Percentiles rank a stretch among this genome's conserved stretches.
Evolutionary conservation across 2,888 invertebrate species (phyloP).

Genomic region (Epinotia demarniana): DNA sequence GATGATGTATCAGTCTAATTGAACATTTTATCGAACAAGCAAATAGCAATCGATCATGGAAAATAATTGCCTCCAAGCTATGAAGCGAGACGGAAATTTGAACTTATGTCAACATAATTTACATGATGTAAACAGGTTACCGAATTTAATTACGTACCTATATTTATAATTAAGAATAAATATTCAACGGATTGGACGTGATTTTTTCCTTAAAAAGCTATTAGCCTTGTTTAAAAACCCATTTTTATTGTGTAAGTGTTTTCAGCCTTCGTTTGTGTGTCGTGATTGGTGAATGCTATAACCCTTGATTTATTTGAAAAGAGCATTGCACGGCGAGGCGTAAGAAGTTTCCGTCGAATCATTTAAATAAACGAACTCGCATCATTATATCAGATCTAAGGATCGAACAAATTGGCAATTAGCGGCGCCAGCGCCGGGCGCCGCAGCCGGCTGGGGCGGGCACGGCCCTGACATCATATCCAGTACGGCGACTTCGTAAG

Average conservation of each 20-base stretch:
- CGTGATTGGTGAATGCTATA: slow-evolving; percentile 63
- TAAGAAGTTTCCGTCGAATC: slow-evolving; percentile 80
- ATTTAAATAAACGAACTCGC: slow-evolving; percentile 84
- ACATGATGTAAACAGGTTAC: slow-evolving; percentile 42
- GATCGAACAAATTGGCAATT: slow-evolving; percentile 85
- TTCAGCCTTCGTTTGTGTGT: slow-evolving; percentile 54
- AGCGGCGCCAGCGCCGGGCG: slow-evolving; percentile 64
- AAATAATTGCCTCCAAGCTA: slow-evolving; percentile 40
- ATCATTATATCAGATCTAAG: slow-evolving; percentile 83
- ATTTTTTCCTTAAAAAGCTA: slow-evolving; percentile 41
- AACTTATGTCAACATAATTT: slow-evolving; percentile 44
- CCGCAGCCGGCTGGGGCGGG: slow-evolving; percentile 45
- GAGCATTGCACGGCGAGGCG: slow-evolving; percentile 59
- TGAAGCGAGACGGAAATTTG: slow-evolving; percentile 37
- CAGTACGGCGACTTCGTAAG: background rate
- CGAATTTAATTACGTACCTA: slow-evolving; percentile 35
- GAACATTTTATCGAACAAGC: slow-evolving; percentile 30
- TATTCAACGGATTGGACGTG: slow-evolving; percentile 29
- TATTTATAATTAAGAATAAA: slow-evolving; percentile 42
- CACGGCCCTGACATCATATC: slow-evolving; percentile 5
- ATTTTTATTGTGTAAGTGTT: slow-evolving; percentile 50
- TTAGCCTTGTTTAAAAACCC: slow-evolving; percentile 48
- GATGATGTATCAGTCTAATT: slow-evolving; percentile 41
- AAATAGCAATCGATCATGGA: slow-evolving; percentile 27
- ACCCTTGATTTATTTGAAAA: slow-evolving; percentile 63